Percentiles rank a stretch among this genome's conserved stretches.
These are phyloP conservation scores for Macaria notata DNA, from an alignment of 2,888 invertebrate species.

Conservation along the genomic window DNA sequence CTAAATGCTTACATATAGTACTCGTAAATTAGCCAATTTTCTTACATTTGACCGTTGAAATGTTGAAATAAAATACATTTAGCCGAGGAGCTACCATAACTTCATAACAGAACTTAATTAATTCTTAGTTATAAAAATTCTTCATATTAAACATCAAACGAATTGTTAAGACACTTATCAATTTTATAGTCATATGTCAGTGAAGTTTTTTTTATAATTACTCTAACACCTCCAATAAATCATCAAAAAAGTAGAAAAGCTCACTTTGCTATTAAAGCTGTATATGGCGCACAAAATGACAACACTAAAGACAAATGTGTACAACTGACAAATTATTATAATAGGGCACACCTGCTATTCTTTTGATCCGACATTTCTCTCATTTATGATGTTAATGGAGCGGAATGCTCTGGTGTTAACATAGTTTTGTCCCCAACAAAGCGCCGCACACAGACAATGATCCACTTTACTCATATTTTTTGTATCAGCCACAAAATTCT, in stretches of 20 bases:
- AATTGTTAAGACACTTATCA: too few relatives aligned
- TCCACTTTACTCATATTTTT: constrained; percentile 75
- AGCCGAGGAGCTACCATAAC: too few relatives aligned
- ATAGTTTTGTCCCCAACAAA: constrained; percentile 73
- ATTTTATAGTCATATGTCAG: too few relatives aligned
- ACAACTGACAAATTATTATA: constrained; percentile 79
- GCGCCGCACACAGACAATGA: constrained; percentile 72
- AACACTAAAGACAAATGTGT: constrained; percentile 63
- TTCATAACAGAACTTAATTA: too few relatives aligned
- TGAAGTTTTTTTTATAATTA: constrained; percentile 32
- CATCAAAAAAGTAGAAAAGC: constrained; percentile 8
- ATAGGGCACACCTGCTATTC: constrained; percentile 80
- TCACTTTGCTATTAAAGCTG: constrained; percentile 56
- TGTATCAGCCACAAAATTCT: constrained; percentile 72
- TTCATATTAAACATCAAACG: too few relatives aligned
- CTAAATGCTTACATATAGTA: too few relatives aligned
- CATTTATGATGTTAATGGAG: constrained; percentile 81
- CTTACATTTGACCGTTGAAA: too few relatives aligned
- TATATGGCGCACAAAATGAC: constrained; percentile 55
- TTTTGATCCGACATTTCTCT: constrained; percentile 81
- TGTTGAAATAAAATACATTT: too few relatives aligned
- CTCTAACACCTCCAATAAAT: constrained; percentile 31
- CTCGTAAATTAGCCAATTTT: too few relatives aligned
- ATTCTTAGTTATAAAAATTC: not conserved
- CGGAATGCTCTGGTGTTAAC: constrained; percentile 74